phyloP scores from a whole-genome alignment of 2,113 vertebrate genomes.

The Menidia beryllina region DNA sequence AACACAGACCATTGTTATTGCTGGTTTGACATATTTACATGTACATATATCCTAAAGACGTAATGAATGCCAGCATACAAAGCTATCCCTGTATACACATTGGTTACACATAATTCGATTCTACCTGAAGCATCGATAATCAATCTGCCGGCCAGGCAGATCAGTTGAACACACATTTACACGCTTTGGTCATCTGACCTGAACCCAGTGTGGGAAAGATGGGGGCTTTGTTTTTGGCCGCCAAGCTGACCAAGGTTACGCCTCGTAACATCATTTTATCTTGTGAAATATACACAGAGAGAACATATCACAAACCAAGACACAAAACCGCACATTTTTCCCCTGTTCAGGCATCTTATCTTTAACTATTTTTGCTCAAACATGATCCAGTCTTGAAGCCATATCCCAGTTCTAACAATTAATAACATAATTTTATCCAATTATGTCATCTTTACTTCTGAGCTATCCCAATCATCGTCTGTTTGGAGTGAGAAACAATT shows the following conservation, averaged over 20 bases:
- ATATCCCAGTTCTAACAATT: too few relatives aligned
- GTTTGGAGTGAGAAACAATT: too few relatives aligned
- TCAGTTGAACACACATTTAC: conserved; percentile 35
- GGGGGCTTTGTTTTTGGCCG: conserved; percentile 24
- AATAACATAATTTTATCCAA: too few relatives aligned
- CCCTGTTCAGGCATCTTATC: too few relatives aligned
- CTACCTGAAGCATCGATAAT: conserved; percentile 20
- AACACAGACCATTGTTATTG: too few relatives aligned
- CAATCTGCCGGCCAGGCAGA: conserved; percentile 11
- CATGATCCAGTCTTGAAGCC: too few relatives aligned
- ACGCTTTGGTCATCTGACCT: conserved; percentile 49
- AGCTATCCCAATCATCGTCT: too few relatives aligned
- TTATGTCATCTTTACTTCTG: too few relatives aligned
- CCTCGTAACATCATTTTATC: conserved; percentile 43
- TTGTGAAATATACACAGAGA: conserved; percentile 28
- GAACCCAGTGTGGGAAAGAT: conserved; percentile 57
- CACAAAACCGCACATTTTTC: too few relatives aligned
- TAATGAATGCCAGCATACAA: neutral
- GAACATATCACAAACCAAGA: neutral
- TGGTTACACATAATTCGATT: conserved; percentile 13
- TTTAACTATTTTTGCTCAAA: too few relatives aligned
- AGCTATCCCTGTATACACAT: neutral
- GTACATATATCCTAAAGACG: neutral
- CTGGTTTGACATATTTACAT: neutral
- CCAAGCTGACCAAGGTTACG: conserved; percentile 13